phyloP scores from a whole-genome alignment of 2,113 vertebrate species.

The Zapus hudsonius region DNA sequence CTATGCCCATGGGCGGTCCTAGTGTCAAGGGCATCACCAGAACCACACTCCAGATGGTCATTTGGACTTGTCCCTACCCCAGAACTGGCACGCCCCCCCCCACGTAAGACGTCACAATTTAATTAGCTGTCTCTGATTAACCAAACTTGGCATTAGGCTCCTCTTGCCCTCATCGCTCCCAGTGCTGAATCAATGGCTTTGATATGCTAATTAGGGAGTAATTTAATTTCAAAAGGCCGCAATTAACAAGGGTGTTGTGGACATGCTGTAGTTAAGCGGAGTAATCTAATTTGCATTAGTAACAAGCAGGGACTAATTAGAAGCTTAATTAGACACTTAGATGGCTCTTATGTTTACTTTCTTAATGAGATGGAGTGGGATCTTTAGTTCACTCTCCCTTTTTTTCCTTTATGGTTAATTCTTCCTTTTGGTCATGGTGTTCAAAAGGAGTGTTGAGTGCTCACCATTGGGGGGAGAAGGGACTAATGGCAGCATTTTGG shows the following conservation, averaged over 20 bases:
- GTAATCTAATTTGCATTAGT: constrained; percentile 99
- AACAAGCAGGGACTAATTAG: constrained; percentile 99
- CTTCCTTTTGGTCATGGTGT: constrained; percentile 83
- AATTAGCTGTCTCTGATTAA: constrained; percentile 99
- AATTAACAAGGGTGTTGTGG: constrained; percentile 99
- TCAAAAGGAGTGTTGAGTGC: constrained; percentile 1
- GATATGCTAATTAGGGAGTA: constrained; percentile 99
- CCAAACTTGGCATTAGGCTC: constrained; percentile 99
- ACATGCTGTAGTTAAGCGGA: constrained; percentile 99
- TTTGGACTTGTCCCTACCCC: neutral
- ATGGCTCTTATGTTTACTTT: constrained; percentile 99
- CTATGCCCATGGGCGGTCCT: neutral
- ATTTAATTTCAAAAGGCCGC: constrained; percentile 99
- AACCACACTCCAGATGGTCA: constrained; percentile 50
- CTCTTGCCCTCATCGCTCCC: constrained; percentile 91
- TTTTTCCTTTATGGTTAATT: constrained; percentile 72
- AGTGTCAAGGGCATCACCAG: neutral
- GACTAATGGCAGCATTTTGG: constrained; percentile 10
- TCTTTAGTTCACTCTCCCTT: constrained; percentile 36
- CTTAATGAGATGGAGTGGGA: constrained; percentile 98
- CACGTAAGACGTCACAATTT: constrained; percentile 91
- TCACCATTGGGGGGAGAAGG: constrained; percentile 7
- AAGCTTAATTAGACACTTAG: constrained; percentile 99
- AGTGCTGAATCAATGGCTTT: constrained; percentile 99
- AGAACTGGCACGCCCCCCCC: constrained; percentile 78